phyloP scores from a whole-genome alignment of 2,797 vertebrate genomes.

The Megaceryle alcyon region DNA sequence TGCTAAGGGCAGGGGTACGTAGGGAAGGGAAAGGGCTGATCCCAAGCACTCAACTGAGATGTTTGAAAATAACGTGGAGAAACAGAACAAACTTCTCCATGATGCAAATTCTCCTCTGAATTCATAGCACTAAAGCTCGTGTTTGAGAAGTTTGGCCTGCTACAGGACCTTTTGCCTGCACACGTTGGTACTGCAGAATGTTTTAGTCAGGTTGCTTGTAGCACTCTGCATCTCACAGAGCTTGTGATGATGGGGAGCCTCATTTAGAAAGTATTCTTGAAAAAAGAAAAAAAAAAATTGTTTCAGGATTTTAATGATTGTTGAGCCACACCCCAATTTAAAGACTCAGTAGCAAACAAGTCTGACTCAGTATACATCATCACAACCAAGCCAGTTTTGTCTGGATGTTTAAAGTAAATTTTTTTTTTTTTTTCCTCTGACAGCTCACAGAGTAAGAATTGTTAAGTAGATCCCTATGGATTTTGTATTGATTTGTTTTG shows the following conservation, averaged over 20 bases:
- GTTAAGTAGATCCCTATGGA: neutral
- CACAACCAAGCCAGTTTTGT: neutral
- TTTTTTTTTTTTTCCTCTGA: neutral
- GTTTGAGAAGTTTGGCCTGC: neutral
- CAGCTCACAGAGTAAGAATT: neutral
- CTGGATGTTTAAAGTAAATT: neutral
- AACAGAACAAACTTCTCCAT: neutral
- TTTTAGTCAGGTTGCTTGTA: neutral
- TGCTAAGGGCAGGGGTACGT: neutral
- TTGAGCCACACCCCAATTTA: neutral
- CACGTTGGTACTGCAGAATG: fast-evolving
- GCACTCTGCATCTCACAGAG: neutral
- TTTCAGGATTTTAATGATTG: neutral
- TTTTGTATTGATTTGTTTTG: neutral
- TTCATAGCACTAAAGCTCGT: neutral
- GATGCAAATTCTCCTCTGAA: neutral
- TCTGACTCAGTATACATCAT: neutral
- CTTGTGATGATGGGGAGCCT: neutral
- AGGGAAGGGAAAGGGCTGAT: neutral
- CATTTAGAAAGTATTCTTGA: neutral
- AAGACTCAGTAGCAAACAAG: neutral
- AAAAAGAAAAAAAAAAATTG: neutral
- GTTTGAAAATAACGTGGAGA: neutral
- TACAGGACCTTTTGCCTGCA: neutral
- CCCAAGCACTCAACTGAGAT: neutral